Conservation (phyloP, 1,140 invertebrate species). For the Trachelipus rathkii region DNA sequence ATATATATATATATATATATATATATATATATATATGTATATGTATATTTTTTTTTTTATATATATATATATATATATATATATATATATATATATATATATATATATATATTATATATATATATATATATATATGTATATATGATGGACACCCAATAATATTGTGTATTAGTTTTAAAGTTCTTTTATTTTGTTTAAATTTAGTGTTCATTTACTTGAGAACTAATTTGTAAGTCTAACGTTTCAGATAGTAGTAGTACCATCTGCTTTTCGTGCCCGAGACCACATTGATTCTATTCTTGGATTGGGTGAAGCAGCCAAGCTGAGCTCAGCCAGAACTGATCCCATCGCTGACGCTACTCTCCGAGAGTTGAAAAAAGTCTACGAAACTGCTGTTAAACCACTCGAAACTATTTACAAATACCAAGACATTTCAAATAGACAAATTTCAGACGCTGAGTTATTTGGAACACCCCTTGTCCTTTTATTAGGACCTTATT, state of each 20-base stretch:
- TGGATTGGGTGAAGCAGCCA: constrained; percentile 64
- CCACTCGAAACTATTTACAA: constrained; percentile 85
- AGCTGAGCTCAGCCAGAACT: constrained; percentile 60
- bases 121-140: no score
- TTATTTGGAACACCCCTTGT: constrained; percentile 91
- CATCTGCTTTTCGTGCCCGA: constrained; percentile 68
- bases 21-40: no score
- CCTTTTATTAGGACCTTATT: constrained; percentile 92
- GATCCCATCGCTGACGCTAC: constrained; percentile 70
- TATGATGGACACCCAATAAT: no score
- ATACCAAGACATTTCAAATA: constrained; percentile 84
- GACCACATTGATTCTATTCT: constrained; percentile 76
- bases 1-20: not conserved
- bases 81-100: no score
- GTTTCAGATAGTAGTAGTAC: constrained; percentile 61
- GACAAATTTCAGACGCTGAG: constrained; percentile 75
- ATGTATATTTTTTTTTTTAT: no score
- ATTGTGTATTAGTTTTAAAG: no score
- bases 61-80: no score
- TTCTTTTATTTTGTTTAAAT: no score
- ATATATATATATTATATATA: no score
- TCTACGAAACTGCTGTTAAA: constrained; percentile 83
- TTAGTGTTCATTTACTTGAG: no score
- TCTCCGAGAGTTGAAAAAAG: constrained; percentile 75
- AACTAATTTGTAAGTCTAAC: not conserved